phyloP scores from a whole-genome alignment of 1,140 invertebrate genomes.

The Drusus annulatus region DNA sequence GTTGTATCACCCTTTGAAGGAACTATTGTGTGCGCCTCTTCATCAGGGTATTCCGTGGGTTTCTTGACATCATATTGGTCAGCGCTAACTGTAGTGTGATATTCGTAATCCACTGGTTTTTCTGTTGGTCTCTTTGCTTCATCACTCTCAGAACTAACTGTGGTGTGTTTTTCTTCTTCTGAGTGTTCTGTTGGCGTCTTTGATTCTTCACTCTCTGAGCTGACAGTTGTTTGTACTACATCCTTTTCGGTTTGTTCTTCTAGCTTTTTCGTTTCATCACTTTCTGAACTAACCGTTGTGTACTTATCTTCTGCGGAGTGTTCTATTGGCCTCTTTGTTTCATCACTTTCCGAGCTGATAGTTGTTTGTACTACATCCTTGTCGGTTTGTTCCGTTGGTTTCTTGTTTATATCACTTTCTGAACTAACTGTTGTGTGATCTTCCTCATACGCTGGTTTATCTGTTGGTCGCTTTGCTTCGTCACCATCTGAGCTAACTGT shows the following conservation, averaged over 20 bases:
- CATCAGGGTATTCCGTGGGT: neutral
- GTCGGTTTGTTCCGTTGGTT: neutral
- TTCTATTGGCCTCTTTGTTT: neutral
- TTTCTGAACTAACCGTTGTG: neutral
- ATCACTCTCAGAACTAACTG: neutral
- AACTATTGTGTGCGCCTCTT: no score
- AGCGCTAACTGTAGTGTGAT: neutral
- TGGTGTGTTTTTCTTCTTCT: neutral
- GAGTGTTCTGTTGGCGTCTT: constrained; percentile 10
- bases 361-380: neutral
- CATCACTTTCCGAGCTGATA: neutral
- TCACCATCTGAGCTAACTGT: neutral
- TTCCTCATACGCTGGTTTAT: neutral
- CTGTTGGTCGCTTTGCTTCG: neutral
- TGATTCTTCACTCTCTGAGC: constrained; percentile 20
- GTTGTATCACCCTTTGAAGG: no score
- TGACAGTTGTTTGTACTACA: constrained; percentile 45
- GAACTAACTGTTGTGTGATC: neutral
- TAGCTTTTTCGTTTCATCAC: neutral
- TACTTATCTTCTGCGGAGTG: neutral
- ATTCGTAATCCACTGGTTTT: neutral
- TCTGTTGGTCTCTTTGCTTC: constrained; percentile 5
- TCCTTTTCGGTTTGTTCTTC: neutral
- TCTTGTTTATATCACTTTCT: neutral
- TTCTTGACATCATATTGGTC: neutral